These are phyloP conservation scores for Gymnoscopelus braueri DNA, from an alignment of 2,797 vertebrate genomes.

Conservation along the genomic window DNA sequence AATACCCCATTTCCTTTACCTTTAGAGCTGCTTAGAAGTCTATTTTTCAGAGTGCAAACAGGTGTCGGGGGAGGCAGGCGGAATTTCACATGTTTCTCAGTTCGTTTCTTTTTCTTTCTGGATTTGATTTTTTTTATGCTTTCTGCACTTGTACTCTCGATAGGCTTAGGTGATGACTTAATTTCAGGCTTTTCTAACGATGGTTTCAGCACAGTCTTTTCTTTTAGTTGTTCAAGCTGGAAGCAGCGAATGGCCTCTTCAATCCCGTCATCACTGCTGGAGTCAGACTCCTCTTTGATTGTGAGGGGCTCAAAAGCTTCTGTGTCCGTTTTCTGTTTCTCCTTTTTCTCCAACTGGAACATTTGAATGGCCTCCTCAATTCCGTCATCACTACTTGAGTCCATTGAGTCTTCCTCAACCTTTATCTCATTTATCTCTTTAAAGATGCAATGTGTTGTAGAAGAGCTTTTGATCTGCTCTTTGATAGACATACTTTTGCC, in stretches of 20 bases:
- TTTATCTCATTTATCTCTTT: constrained; percentile 53
- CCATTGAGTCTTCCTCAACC: constrained; percentile 63
- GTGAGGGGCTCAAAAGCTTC: constrained; percentile 34
- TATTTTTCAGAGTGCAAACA: constrained; percentile 48
- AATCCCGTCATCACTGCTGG: constrained; percentile 95
- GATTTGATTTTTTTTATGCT: constrained; percentile 69
- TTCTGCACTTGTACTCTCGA: constrained; percentile 65
- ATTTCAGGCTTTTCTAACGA: constrained; percentile 43
- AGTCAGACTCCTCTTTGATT: constrained; percentile 80
- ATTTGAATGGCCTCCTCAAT: constrained; percentile 96
- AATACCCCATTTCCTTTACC: constrained; percentile 65
- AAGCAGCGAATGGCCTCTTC: constrained; percentile 95
- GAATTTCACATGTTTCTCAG: constrained; percentile 60
- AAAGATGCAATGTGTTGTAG: constrained; percentile 41
- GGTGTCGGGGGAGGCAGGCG: constrained; percentile 20
- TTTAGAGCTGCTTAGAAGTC: constrained; percentile 42
- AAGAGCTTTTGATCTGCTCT: constrained; percentile 46
- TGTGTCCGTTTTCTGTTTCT: constrained; percentile 57
- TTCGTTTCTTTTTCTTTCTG: constrained; percentile 77
- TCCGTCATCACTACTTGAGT: constrained; percentile 95
- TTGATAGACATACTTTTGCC: constrained; percentile 42
- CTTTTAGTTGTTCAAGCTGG: constrained; percentile 89
- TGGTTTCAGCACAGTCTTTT: constrained; percentile 64
- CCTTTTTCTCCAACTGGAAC: constrained; percentile 90
- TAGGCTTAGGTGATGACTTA: constrained; percentile 40